phyloP scores from a whole-genome alignment of 2,888 invertebrate genomes.

The Scaptodrosophila latifasciaeformis region DNA sequence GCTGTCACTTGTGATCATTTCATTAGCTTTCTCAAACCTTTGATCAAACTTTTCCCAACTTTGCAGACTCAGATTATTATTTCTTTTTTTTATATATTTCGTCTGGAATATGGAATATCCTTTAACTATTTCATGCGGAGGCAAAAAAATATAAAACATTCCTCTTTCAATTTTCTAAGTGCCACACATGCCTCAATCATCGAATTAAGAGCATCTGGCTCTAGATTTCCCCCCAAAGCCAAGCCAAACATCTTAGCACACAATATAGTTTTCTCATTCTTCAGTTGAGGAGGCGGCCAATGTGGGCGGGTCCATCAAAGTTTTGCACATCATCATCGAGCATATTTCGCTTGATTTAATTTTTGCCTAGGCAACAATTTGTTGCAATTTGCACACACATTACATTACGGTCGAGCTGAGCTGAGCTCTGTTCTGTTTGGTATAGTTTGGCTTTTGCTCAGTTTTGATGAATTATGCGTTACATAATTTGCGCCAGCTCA shows the following conservation, averaged over 20 bases:
- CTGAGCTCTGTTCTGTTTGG: neutral
- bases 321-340: slow-evolving; percentile 34
- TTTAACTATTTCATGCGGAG: no score
- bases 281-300: no score
- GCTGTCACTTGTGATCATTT: no score
- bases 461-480: slow-evolving; percentile 59
- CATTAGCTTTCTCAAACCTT: no score
- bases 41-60: no score
- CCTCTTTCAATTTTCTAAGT: neutral
- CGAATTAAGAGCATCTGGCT: neutral
- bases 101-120: no score
- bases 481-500: slow-evolving; percentile 64
- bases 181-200: neutral
- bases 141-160: neutral
- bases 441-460: slow-evolving; percentile 1
- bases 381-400: slow-evolving; percentile 56
- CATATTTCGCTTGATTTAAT: slow-evolving; percentile 50
- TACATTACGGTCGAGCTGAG: neutral
- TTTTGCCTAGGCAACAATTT: slow-evolving; percentile 44
- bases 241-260: no score
- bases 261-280: no score
- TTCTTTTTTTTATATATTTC: no score
- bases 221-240: no score
- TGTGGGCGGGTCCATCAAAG: neutral
- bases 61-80: no score